phyloP scores from a whole-genome alignment of 2,113 vertebrate species.

The Eretmochelys imbricata region DNA sequence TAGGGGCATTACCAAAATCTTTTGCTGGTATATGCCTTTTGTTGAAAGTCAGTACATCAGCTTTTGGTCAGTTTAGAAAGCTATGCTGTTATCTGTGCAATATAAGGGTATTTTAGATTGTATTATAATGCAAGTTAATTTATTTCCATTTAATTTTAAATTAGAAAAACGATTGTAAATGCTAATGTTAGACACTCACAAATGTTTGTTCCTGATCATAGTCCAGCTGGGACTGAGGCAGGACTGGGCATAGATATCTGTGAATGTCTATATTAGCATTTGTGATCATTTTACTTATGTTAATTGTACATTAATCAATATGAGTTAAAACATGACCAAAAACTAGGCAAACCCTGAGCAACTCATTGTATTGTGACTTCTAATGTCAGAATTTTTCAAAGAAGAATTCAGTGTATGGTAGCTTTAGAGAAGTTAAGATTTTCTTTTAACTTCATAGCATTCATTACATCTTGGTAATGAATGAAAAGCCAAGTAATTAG shows the following conservation, averaged over 20 bases:
- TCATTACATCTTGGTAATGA: background rate
- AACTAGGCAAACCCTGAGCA: background rate
- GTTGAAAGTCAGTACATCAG: background rate
- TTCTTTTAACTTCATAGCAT: background rate
- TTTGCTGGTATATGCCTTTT: background rate
- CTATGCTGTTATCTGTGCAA: background rate
- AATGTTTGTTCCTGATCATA: constrained; percentile 32
- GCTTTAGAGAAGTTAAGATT: background rate
- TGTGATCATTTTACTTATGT: background rate
- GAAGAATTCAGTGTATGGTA: background rate
- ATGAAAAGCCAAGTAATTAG: too few relatives aligned
- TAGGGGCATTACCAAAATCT: background rate
- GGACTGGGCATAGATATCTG: background rate
- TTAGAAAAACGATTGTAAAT: constrained; percentile 7
- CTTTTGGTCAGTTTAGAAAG: background rate
- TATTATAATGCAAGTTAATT: background rate
- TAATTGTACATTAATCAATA: background rate
- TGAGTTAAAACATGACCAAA: background rate
- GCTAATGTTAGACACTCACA: background rate
- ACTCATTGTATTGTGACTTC: background rate
- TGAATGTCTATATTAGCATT: background rate
- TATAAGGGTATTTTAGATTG: background rate
- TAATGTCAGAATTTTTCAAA: background rate
- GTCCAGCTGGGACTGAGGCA: background rate
- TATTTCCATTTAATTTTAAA: constrained; percentile 6